Percentiles rank a stretch among this genome's conserved stretches.
These are phyloP conservation scores for Tinea pellionella DNA, from an alignment of 2,888 invertebrate species.

Conservation along the genomic window DNA sequence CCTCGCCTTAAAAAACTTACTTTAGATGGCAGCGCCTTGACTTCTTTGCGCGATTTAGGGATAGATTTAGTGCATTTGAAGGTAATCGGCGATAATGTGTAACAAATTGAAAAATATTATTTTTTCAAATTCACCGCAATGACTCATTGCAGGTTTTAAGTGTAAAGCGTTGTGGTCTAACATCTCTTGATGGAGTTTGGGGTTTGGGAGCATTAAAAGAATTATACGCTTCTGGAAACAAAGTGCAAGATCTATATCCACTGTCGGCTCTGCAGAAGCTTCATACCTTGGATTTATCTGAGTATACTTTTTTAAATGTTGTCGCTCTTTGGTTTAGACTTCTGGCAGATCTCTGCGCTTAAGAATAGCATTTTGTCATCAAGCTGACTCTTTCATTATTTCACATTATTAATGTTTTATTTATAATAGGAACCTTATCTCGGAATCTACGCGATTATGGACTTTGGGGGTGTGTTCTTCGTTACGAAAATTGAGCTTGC, in stretches of 20 bases:
- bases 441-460: constrained; percentile 49
- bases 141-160: constrained; percentile 37
- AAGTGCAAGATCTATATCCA: constrained; percentile 71
- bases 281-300: constrained; percentile 60
- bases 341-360: too few species aligned
- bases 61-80: constrained; percentile 71
- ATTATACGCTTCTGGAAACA: constrained; percentile 73
- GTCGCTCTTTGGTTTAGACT: too few species aligned
- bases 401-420: background rate
- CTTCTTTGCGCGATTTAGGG: constrained; percentile 76
- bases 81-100: constrained; percentile 29
- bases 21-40: constrained; percentile 75
- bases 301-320: constrained; percentile 30
- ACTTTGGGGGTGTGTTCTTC: constrained; percentile 50
- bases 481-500: constrained; percentile 39
- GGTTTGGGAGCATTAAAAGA: constrained; percentile 72
- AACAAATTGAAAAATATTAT: background rate
- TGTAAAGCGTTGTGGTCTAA: constrained; percentile 74
- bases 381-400: too few species aligned
- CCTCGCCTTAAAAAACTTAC: constrained; percentile 72
- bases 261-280: constrained; percentile 70
- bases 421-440: constrained; percentile 43
- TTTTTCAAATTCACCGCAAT: too few species aligned
- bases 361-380: too few species aligned
- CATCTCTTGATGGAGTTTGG: constrained; percentile 75